Conservation (phyloP, 2,888 invertebrate species). For the Melipona beecheii region DNA sequence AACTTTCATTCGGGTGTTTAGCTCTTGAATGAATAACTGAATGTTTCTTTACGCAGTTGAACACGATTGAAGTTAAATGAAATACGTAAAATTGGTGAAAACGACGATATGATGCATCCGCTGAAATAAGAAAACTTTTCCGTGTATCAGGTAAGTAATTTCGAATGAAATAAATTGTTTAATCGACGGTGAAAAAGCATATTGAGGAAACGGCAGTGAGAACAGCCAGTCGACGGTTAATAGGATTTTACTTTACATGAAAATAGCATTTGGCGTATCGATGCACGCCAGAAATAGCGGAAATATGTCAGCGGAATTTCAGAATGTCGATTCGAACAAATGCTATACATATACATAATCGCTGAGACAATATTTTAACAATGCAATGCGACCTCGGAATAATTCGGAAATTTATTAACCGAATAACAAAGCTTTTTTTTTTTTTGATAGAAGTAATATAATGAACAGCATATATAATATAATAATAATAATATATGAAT, state of each 20-base stretch:
- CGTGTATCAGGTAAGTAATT: background rate
- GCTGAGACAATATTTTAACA: slow-evolving; percentile 2
- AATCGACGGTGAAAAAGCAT: slow-evolving; percentile 9
- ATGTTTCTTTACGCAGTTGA: no score
- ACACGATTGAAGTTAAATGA: background rate
- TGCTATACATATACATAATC: background rate
- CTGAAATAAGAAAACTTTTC: background rate
- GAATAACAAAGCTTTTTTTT: no score
- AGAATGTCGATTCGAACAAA: background rate
- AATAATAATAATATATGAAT: no score
- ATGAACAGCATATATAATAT: no score
- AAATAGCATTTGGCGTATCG: slow-evolving; percentile 26
- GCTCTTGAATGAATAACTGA: no score
- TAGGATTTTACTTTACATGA: slow-evolving; percentile 48
- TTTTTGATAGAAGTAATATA: no score
- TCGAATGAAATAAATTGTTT: slow-evolving; percentile 1
- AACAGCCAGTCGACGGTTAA: slow-evolving; percentile 20
- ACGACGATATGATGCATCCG: background rate
- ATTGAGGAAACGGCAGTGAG: slow-evolving; percentile 2
- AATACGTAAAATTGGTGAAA: background rate
- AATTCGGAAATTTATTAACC: no score
- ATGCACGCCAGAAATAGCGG: background rate
- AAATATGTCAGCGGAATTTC: background rate
- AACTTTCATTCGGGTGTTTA: no score
- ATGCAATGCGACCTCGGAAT: background rate